These are phyloP conservation scores for Diaphora mendica DNA, from an alignment of 2,888 invertebrate species.

Conservation along the genomic window DNA sequence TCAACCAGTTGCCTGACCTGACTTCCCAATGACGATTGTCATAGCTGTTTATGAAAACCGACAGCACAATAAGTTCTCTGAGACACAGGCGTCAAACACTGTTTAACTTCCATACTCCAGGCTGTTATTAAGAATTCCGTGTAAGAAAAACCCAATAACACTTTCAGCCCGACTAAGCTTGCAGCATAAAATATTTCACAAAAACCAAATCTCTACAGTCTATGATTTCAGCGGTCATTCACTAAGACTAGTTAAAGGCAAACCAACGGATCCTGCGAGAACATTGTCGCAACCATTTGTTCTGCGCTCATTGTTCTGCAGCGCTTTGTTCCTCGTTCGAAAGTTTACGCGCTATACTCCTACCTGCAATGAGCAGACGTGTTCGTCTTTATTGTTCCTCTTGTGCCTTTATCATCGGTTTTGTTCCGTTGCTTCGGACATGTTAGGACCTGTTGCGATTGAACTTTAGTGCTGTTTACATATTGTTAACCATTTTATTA, in stretches of 20 bases:
- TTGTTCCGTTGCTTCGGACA: conserved; percentile 17
- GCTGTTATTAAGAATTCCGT: no score
- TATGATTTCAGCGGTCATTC: not conserved
- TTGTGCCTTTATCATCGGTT: conserved; percentile 32
- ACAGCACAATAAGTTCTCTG: no score
- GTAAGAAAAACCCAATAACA: no score
- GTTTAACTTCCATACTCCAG: no score
- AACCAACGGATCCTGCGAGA: conserved; percentile 49
- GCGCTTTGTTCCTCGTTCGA: conserved; percentile 40
- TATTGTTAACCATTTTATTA: not conserved
- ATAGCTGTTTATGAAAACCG: no score
- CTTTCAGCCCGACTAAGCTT: no score
- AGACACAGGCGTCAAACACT: no score
- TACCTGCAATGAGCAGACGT: conserved; percentile 43
- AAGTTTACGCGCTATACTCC: conserved; percentile 34
- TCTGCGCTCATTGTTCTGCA: conserved; percentile 42
- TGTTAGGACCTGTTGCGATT: conserved; percentile 16
- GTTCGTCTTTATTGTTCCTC: conserved; percentile 34
- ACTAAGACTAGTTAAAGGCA: conserved; percentile 50
- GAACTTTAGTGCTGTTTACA: conserved; percentile 1
- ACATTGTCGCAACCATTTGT: conserved; percentile 48
- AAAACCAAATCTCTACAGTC: not conserved
- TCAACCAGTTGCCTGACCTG: no score
- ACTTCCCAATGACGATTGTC: no score
- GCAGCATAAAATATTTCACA: not conserved